These are phyloP conservation scores for Zygaena filipendulae DNA, from an alignment of 2,888 invertebrate species.

Conservation along the genomic window DNA sequence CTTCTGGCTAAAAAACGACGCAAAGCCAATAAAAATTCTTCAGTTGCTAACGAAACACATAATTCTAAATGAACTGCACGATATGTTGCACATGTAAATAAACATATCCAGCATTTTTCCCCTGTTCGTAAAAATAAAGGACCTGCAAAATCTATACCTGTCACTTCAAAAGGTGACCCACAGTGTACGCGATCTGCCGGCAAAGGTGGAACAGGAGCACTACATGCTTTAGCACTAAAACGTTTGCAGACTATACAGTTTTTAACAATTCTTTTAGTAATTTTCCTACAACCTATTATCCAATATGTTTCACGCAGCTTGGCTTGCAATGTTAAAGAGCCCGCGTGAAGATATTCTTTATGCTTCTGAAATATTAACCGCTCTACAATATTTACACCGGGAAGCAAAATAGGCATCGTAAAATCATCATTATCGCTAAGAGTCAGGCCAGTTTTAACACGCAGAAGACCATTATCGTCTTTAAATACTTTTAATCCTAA, in stretches of 20 bases:
- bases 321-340: neutral
- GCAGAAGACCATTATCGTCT: too few relatives aligned
- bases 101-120: conserved; percentile 7
- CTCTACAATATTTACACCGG: neutral
- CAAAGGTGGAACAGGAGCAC: conserved; percentile 1
- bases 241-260: conserved; percentile 6
- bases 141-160: conserved; percentile 10
- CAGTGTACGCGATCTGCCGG: conserved; percentile 2
- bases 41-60: conserved; percentile 1
- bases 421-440: conserved; percentile 27
- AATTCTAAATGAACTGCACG: conserved; percentile 9
- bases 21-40: too few relatives aligned
- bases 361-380: neutral
- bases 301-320: conserved; percentile 4
- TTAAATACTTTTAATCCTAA: too few relatives aligned
- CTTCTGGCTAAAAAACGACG: too few relatives aligned
- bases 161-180: conserved; percentile 4
- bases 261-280: conserved; percentile 1
- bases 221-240: neutral
- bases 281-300: conserved; percentile 5
- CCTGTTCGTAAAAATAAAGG: conserved; percentile 2
- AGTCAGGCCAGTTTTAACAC: too few relatives aligned
- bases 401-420: conserved; percentile 3
- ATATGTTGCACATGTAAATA: conserved; percentile 10
- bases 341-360: conserved; percentile 1